A percentile compares a stretch with the other conserved stretches of the same genome.
phyloP scores from a whole-genome alignment of 2,888 invertebrate species.

The Sarcophaga carnaria region DNA sequence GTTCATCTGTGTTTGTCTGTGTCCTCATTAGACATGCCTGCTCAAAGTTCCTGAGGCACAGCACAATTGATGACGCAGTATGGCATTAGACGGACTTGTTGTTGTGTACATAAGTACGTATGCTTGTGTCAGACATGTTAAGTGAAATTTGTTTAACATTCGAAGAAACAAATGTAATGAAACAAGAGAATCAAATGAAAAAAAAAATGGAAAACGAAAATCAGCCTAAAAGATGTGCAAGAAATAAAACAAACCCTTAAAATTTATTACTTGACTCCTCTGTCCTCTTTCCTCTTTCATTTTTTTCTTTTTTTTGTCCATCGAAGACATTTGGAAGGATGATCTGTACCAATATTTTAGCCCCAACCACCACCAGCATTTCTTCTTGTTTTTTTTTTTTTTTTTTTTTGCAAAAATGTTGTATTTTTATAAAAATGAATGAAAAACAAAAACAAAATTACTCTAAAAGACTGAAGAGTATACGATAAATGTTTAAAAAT shows the following conservation, averaged over 20 bases:
- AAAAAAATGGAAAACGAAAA: not conserved
- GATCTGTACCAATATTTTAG: not conserved
- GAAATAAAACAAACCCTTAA: constrained; percentile 32
- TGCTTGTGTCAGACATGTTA: constrained; percentile 12
- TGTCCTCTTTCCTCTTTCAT: not conserved
- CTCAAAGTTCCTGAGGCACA: not conserved
- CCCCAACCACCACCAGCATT: not conserved
- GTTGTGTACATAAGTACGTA: not conserved
- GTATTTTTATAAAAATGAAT: not conserved
- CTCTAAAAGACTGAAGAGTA: not conserved
- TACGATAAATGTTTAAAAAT: constrained; percentile 55
- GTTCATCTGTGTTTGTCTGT: not conserved
- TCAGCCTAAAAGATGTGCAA: constrained; percentile 33
- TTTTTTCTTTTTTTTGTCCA: not conserved
- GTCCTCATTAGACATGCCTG: not conserved
- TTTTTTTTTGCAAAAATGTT: constrained; percentile 16
- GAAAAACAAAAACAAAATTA: not conserved
- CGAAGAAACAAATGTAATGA: constrained; percentile 6
- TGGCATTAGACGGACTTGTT: constrained; percentile 1
- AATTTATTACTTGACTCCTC: constrained; percentile 13
- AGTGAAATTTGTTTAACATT: constrained; percentile 24
- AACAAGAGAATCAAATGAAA: not conserved
- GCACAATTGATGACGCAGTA: constrained; percentile 26
- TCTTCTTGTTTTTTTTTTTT: constrained; percentile 20
- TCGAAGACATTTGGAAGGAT: not conserved